Evolutionary conservation across 2,113 vertebrate genomes (phyloP).

Genomic region (Dasyornis broadbenti): DNA sequence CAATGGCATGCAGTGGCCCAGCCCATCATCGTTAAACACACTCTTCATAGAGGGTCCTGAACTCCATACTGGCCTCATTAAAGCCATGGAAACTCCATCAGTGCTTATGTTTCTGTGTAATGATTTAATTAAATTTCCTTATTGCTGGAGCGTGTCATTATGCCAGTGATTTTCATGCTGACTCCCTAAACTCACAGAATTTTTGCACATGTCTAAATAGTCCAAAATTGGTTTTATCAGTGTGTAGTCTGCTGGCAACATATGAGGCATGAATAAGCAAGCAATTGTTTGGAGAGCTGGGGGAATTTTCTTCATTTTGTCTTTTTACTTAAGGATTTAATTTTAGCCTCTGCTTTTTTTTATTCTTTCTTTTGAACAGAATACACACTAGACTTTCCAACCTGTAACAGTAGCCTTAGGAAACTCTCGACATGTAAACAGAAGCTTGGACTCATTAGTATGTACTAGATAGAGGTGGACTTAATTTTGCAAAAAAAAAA

Average conservation of each 20-base stretch:
- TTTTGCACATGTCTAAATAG: slow-evolving; percentile 21
- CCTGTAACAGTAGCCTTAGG: neutral
- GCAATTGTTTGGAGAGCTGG: neutral
- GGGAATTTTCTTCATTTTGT: neutral
- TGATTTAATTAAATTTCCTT: slow-evolving; percentile 53
- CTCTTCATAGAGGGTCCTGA: neutral
- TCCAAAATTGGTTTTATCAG: slow-evolving; percentile 14
- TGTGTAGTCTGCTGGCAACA: neutral
- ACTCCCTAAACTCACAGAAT: neutral
- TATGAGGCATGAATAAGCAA: neutral
- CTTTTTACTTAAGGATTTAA: slow-evolving; percentile 23
- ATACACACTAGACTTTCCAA: neutral
- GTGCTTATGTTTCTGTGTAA: slow-evolving; percentile 25
- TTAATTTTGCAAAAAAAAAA: neutral
- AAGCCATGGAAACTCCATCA: slow-evolving; percentile 43
- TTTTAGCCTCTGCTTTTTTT: neutral
- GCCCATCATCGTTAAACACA: neutral
- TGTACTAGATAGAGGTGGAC: neutral
- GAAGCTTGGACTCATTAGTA: neutral
- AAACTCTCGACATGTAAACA: neutral
- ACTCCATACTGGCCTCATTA: slow-evolving; percentile 38
- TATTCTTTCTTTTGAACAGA: neutral
- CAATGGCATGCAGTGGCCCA: neutral
- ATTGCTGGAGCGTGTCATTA: slow-evolving; percentile 14
- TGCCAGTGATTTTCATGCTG: slow-evolving; percentile 11